Evolutionary conservation across 2,888 invertebrate genomes (phyloP).

Genomic region (Hirtodrosophila duncani): DNA sequence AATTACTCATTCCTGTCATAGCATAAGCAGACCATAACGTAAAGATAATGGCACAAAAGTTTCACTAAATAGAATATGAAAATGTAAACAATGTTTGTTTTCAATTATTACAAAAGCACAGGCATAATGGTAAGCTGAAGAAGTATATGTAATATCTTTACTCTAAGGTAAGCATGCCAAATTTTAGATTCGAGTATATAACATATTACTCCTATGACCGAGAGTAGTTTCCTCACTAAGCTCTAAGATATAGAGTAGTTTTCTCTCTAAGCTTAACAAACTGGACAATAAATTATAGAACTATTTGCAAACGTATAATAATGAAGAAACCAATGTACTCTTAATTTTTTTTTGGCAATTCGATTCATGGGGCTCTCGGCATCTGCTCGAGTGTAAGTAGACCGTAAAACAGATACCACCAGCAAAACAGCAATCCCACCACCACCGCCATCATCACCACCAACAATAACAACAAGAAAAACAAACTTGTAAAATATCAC

Average conservation of each 20-base stretch:
- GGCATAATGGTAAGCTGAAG: background rate
- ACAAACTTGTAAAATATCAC: conserved; percentile 65
- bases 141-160: too few relatives aligned
- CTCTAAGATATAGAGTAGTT: too few relatives aligned
- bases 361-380: conserved; percentile 54
- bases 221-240: too few relatives aligned
- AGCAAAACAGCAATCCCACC: conserved; percentile 14
- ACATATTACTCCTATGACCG: too few relatives aligned
- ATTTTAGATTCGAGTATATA: too few relatives aligned
- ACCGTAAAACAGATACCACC: conserved; percentile 56
- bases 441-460: conserved; percentile 13
- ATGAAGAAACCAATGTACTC: conserved; percentile 23
- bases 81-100: conserved; percentile 52
- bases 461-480: conserved; percentile 32
- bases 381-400: conserved; percentile 60
- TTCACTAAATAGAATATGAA: conserved; percentile 15
- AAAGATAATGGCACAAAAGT: conserved; percentile 7
- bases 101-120: conserved; percentile 43
- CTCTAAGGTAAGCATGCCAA: too few relatives aligned
- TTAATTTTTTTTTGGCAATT: conserved; percentile 68
- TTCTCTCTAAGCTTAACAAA: too few relatives aligned
- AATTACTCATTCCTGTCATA: too few relatives aligned
- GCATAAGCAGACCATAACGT: background rate
- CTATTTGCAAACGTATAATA: conserved; percentile 1
- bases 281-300: background rate